Conservation (phyloP, 1,140 invertebrate genomes). For the Hermetia illucens region DNA sequence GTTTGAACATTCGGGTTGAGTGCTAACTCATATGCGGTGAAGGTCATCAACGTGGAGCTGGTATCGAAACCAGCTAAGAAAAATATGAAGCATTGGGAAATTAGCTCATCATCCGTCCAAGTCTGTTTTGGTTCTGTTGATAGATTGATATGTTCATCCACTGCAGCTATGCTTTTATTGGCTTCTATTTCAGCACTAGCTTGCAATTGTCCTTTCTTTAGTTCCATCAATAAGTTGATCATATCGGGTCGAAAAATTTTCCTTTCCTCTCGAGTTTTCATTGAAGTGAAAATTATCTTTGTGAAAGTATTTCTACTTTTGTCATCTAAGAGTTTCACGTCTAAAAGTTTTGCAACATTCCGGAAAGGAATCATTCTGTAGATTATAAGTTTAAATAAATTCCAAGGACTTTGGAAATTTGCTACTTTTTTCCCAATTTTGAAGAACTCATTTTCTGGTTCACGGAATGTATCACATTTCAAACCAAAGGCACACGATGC, state of each 20-base stretch:
- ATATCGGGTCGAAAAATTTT: conserved; percentile 19
- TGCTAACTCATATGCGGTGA: conserved; percentile 32
- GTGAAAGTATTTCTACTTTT: too few relatives aligned
- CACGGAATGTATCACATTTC: conserved; percentile 18
- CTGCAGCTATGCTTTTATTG: too few relatives aligned
- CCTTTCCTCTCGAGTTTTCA: conserved; percentile 13
- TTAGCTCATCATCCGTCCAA: conserved; percentile 28
- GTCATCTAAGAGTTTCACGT: conserved; percentile 5
- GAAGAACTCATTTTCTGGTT: conserved; percentile 25
- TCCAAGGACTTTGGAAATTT: conserved; percentile 9
- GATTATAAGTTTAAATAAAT: too few relatives aligned
- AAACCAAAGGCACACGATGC: conserved; percentile 34
- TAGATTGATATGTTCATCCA: too few relatives aligned
- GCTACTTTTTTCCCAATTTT: conserved; percentile 15
- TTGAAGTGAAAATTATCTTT: conserved; percentile 12
- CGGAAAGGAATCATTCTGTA: background rate
- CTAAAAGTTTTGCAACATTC: conserved; percentile 4
- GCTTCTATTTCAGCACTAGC: conserved; percentile 6
- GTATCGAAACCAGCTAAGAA: conserved; percentile 37
- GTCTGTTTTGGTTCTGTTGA: conserved; percentile 3
- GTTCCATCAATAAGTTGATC: conserved; percentile 26
- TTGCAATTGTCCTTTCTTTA: conserved; percentile 9
- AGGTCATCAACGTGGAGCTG: conserved; percentile 29
- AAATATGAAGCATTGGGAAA: conserved; percentile 34
- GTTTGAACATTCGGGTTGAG: conserved; percentile 36